Conservation (phyloP, 2,888 invertebrate species). For the Coleophora flavipennella region DNA sequence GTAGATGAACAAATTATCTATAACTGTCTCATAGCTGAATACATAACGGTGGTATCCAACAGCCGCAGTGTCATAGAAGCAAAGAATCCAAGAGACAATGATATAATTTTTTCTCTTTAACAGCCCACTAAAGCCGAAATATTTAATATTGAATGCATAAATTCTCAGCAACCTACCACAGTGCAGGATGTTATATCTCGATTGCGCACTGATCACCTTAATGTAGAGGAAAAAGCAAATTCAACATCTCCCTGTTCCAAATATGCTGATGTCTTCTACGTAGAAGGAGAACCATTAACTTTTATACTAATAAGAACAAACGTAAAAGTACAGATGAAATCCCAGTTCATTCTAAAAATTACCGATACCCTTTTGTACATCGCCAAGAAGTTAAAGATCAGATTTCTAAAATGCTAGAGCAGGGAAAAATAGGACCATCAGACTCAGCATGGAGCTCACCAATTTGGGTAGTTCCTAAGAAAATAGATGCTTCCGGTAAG, state of each 20-base stretch:
- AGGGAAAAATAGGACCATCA: no score
- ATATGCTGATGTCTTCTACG: neutral
- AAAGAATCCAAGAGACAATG: neutral
- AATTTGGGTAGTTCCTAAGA: no score
- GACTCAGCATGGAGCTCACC: no score
- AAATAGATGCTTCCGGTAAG: no score
- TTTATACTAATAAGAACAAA: neutral
- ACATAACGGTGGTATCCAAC: slow-evolving; percentile 6
- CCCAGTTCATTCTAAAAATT: no score
- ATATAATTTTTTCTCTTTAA: neutral
- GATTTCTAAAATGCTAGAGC: no score
- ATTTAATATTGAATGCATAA: neutral
- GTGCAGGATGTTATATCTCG: neutral
- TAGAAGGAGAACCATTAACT: neutral
- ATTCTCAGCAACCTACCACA: neutral
- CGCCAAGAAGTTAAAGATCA: neutral
- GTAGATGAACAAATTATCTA: slow-evolving; percentile 8
- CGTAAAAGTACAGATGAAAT: no score
- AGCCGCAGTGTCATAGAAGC: slow-evolving; percentile 3
- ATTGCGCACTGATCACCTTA: neutral
- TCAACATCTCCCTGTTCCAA: no score
- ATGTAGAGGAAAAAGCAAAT: no score
- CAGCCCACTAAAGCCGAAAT: neutral
- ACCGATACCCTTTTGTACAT: no score
- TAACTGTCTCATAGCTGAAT: slow-evolving; percentile 9